These are phyloP conservation scores for Phylloscopus trochiloides DNA, from an alignment of 2,113 vertebrate species.

Conservation along the genomic window DNA sequence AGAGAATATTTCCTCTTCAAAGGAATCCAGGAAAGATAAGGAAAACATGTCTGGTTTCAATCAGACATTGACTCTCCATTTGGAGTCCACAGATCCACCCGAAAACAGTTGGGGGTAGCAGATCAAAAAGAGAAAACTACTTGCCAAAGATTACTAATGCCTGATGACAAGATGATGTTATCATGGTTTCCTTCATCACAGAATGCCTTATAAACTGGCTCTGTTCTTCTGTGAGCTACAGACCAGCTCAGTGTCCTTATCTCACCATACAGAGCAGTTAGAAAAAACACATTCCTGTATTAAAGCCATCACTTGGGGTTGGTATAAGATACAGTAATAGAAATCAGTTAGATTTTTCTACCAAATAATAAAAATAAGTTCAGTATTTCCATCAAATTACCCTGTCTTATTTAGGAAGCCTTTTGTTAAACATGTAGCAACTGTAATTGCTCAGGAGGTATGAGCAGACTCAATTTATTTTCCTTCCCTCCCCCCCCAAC, in stretches of 20 bases:
- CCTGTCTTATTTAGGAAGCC: neutral
- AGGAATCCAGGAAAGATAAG: neutral
- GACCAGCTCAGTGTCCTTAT: neutral
- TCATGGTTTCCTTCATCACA: neutral
- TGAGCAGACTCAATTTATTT: neutral
- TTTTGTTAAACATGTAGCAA: neutral
- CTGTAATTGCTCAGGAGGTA: neutral
- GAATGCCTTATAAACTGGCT: neutral
- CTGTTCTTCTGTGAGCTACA: neutral
- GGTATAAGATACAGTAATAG: neutral
- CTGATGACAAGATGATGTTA: neutral
- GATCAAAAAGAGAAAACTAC: neutral
- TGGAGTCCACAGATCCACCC: neutral
- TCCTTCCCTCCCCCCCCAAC: fast-evolving
- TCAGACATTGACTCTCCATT: neutral
- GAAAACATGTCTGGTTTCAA: neutral
- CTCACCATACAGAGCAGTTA: neutral
- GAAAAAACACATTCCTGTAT: neutral
- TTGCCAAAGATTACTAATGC: neutral
- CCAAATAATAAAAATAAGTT: neutral
- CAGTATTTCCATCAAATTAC: neutral
- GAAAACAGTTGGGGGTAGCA: neutral
- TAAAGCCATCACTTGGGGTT: neutral
- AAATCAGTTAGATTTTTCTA: neutral
- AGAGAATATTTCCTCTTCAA: neutral